These are phyloP conservation scores for Colinus virginianus DNA, from an alignment of 2,113 vertebrate genomes.

Conservation along the genomic window DNA sequence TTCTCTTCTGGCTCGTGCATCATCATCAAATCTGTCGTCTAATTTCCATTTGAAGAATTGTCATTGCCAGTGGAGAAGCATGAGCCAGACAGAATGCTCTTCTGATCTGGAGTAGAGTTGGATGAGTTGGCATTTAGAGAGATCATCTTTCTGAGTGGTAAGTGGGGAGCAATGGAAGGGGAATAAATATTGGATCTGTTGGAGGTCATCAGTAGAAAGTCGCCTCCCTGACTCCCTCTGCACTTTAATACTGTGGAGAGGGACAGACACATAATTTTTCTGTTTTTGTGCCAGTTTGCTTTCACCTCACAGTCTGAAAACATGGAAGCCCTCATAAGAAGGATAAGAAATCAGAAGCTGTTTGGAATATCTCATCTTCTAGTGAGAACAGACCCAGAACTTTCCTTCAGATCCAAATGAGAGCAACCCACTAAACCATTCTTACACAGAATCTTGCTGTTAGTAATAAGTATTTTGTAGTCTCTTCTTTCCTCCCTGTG, in stretches of 20 bases:
- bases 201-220: constrained; percentile 9
- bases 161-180: not conserved
- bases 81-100: constrained; percentile 55
- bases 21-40: constrained; percentile 74
- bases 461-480: not conserved
- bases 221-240: not conserved
- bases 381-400: not conserved
- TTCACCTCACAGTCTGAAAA: not conserved
- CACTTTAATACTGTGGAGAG: not conserved
- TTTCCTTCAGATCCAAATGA: not conserved
- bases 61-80: constrained; percentile 50
- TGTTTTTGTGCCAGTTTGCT: not conserved
- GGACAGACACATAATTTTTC: not conserved
- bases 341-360: not conserved
- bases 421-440: not conserved
- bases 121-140: constrained; percentile 44
- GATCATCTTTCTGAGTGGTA: constrained; percentile 28
- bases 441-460: not conserved
- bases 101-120: not conserved
- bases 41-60: constrained; percentile 70
- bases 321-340: not conserved
- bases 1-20: constrained; percentile 68
- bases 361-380: not conserved
- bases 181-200: not conserved
- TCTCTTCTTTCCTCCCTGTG: not conserved